Conservation (phyloP, 2,888 invertebrate genomes). For the Protophormia terraenovae region DNA sequence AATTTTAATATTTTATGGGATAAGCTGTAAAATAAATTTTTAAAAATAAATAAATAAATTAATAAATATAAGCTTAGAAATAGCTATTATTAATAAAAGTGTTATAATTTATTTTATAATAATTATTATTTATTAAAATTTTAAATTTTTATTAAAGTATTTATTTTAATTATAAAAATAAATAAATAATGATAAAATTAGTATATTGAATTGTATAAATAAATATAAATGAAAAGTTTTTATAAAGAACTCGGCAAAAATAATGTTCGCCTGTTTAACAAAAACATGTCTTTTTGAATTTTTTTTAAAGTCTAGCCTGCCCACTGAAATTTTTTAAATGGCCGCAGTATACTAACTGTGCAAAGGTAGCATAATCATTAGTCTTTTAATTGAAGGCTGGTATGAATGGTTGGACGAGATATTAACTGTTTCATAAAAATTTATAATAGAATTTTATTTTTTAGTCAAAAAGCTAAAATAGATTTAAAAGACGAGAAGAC, state of each 20-base stretch:
- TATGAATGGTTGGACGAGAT: conserved; percentile 88
- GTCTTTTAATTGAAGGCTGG: conserved; percentile 90
- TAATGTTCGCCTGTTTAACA: conserved; percentile 88
- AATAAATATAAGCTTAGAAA: conserved; percentile 83
- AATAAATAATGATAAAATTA: conserved; percentile 85
- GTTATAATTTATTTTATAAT: conserved; percentile 82
- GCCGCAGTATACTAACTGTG: conserved; percentile 90
- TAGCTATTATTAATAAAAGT: conserved; percentile 83
- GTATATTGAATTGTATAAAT: conserved; percentile 80
- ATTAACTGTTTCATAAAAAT: conserved; percentile 84
- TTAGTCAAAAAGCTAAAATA: conserved; percentile 86
- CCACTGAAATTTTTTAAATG: conserved; percentile 87
- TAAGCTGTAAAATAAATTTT: conserved; percentile 84
- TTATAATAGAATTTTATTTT: conserved; percentile 83
- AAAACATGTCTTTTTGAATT: conserved; percentile 87
- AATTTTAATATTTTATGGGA: conserved; percentile 83
- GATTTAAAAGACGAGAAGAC: conserved; percentile 88
- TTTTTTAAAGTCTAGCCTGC: conserved; percentile 87
- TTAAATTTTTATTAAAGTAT: conserved; percentile 81
- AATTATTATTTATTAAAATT: conserved; percentile 80
- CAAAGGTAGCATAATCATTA: conserved; percentile 91
- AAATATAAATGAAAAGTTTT: conserved; percentile 77
- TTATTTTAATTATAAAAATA: conserved; percentile 80
- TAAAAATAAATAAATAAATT: conserved; percentile 81
- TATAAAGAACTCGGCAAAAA: conserved; percentile 85